Base-by-base conservation (phyloP, 2,113 vertebrate genomes). In the Platycercus adscitus region DNA sequence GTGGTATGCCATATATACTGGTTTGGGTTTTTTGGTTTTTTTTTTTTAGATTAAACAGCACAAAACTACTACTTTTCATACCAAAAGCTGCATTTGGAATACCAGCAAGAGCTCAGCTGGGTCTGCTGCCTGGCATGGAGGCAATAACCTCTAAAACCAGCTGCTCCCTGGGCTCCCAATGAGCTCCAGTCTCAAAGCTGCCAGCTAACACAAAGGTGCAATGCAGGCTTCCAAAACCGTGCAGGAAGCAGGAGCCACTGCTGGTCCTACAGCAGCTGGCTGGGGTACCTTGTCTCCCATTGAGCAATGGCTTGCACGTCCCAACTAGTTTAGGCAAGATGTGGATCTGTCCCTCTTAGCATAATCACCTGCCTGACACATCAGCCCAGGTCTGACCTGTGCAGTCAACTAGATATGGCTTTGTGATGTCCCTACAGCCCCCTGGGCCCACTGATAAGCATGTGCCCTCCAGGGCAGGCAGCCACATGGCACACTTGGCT, bases 291-390 rank as follows among this genome's bases (percentile, higher is more conserved):
- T 72, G 47, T 50, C 15, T 71, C 19, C 75, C 44, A 35, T 80
- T 2, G 5, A 26, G 12, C 63, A 60, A 24, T 17, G 25, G 39
- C 68, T 47, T 55, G 39, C 9, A 12, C 43, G 17, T 69, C 12
- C 41, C 41, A 20, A 13, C 0, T 0, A 55, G 28, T 31, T 81
- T 25, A 46, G 19, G 60, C 61, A 43, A 70, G 77, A 33, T 46
- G 46, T 50, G 44, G 31, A 13, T 88, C 81, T 91, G 53, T 80
- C 44, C 6, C 7, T 76, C 25, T 37, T 61, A 35, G 25, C 5
- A 3, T 14, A 10, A 58, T 82, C 41, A 52, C 41, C 13, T 71
- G 19, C 47, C 52, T 50, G 12, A 55, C 13, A 5, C 0, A 0
- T 17, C 52, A 7, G 9, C 26, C 47, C 1, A 2, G 28, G 16